Evolutionary conservation across 2,888 invertebrate species (phyloP).

Genomic region (Epirrhoe alternata): DNA sequence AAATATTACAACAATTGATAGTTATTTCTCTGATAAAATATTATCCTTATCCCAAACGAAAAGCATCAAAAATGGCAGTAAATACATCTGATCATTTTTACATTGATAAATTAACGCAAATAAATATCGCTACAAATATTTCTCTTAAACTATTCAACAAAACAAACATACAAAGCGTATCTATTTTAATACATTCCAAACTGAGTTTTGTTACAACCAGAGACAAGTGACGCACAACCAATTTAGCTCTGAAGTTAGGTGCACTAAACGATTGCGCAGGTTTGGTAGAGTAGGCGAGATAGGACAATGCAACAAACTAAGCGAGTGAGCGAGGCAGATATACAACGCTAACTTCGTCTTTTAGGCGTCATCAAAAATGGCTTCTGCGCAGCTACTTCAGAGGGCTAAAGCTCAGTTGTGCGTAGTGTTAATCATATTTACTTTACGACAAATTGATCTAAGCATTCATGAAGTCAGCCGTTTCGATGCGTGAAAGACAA

Average conservation of each 20-base stretch:
- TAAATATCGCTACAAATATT: slow-evolving; percentile 24
- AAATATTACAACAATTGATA: slow-evolving; percentile 23
- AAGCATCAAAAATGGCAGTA: neutral
- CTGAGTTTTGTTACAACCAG: neutral
- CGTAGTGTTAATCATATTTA: too few species aligned
- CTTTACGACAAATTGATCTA: neutral
- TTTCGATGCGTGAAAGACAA: too few species aligned
- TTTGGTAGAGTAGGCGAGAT: too few species aligned
- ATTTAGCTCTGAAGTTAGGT: too few species aligned
- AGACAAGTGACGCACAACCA: too few species aligned
- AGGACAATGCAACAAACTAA: too few species aligned
- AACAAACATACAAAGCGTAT: slow-evolving; percentile 14
- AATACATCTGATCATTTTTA: slow-evolving; percentile 10
- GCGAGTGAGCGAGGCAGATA: too few species aligned
- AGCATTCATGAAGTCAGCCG: neutral
- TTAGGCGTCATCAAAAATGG: too few species aligned
- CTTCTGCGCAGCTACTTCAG: too few species aligned
- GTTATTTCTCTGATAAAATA: slow-evolving; percentile 7
- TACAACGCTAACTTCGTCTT: too few species aligned
- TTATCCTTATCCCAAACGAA: neutral
- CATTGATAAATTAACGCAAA: slow-evolving; percentile 7
- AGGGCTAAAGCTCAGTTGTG: too few species aligned
- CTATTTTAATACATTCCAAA: slow-evolving; percentile 7
- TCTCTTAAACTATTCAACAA: slow-evolving; percentile 4
- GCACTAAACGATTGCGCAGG: too few species aligned